Evolutionary conservation across 2,797 vertebrate species (phyloP).

Genomic region (Crypturellus tataupa): DNA sequence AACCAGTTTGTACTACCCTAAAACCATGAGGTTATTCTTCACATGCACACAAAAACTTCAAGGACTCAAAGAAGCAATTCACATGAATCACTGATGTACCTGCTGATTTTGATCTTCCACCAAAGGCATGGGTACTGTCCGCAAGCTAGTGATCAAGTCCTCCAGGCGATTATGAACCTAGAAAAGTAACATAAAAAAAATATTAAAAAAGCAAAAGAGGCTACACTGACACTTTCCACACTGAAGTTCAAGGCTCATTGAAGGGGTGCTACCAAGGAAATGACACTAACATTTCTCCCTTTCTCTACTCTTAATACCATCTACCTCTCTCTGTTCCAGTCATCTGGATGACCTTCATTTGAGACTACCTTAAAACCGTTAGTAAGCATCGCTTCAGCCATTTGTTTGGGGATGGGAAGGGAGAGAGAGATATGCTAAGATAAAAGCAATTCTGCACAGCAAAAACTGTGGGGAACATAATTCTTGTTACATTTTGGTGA

Average conservation of each 20-base stretch:
- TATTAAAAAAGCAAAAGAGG: not conserved
- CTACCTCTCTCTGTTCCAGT: not conserved
- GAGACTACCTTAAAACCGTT: not conserved
- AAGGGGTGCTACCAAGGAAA: not conserved
- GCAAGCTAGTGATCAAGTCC: conserved; percentile 87
- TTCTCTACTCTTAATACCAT: not conserved
- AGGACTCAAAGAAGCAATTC: not conserved
- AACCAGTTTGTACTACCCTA: not conserved
- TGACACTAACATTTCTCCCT: not conserved
- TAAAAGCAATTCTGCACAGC: not conserved
- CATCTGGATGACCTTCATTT: rapidly evolving
- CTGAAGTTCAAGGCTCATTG: not conserved
- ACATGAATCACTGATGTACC: conserved; percentile 71
- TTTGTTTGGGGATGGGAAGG: not conserved
- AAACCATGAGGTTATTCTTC: not conserved
- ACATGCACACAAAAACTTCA: not conserved
- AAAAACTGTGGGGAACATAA: not conserved
- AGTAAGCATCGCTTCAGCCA: not conserved
- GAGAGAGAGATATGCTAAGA: not conserved
- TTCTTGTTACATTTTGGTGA: not conserved
- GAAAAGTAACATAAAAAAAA: conserved; percentile 24
- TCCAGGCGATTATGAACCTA: conserved; percentile 88
- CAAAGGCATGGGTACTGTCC: conserved; percentile 86
- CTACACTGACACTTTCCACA: not conserved
- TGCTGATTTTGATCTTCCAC: conserved; percentile 89